A percentile compares a stretch with the other conserved stretches of the same genome.
Evolutionary conservation across 2,113 vertebrate genomes (phyloP).

Genomic region (Nibea coibor): DNA sequence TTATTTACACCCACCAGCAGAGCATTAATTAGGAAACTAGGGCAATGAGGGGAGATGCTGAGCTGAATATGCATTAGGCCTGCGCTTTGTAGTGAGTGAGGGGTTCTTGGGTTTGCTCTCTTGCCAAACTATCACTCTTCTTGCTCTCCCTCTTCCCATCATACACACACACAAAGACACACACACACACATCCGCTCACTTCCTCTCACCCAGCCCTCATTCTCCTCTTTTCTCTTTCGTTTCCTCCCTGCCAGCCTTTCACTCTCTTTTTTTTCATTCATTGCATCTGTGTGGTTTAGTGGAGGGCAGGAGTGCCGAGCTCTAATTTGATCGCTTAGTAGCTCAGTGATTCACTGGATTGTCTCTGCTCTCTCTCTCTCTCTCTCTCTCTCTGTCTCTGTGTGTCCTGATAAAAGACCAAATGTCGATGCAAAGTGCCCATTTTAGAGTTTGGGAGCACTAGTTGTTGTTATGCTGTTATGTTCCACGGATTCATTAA

Average conservation of each 20-base stretch:
- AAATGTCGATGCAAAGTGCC: constrained; percentile 25
- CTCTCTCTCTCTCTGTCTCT: neutral
- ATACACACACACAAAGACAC: constrained; percentile 29
- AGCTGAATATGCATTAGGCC: constrained; percentile 83
- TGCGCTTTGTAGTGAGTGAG: constrained; percentile 74
- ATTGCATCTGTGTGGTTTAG: constrained; percentile 65
- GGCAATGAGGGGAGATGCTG: constrained; percentile 78
- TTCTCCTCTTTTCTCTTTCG: constrained; percentile 62
- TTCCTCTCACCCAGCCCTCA: constrained; percentile 62
- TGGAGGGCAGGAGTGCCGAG: constrained; percentile 42
- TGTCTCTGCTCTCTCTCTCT: neutral
- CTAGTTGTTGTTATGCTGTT: constrained; percentile 7
- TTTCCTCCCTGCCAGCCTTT: constrained; percentile 56
- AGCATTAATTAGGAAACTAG: constrained; percentile 82
- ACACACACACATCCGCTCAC: constrained; percentile 57
- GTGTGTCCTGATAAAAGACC: constrained; percentile 25
- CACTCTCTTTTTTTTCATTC: constrained; percentile 59
- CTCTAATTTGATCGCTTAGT: constrained; percentile 57
- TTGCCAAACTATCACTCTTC: constrained; percentile 71
- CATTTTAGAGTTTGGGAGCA: neutral
- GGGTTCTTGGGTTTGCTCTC: constrained; percentile 65
- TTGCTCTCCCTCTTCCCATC: constrained; percentile 52
- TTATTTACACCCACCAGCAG: constrained; percentile 78
- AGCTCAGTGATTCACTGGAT: constrained; percentile 40
- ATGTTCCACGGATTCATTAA: neutral